Base-by-base conservation (phyloP, 1,140 invertebrate species). In the Neuroterus valhalla region DNA sequence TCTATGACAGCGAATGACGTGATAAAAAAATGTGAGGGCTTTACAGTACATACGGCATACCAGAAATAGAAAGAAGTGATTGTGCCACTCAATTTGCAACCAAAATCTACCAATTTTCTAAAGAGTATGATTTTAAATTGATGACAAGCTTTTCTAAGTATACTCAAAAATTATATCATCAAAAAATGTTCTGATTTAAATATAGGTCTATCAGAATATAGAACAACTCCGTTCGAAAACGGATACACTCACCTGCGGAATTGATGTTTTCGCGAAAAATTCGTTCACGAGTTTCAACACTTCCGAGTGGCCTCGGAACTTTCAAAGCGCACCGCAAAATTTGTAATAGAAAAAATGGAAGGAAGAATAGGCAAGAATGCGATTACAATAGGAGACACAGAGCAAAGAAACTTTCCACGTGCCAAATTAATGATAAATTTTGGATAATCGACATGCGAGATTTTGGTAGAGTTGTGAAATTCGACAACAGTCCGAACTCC, bases 11-110 rank as follows among this genome's bases (percentile, higher is more conserved):
- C 78, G 67, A 68, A 67, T 38, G 66, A 78, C 17, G 71, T 76
- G 3, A 85, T 84, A n/a, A 42, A 69, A 0, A 50, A 43, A 5
- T 84, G 78, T 50, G 81, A 82, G 31, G 72, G 52, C 66, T 72
- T n/a, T 86, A 85, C 66, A 67, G 72, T 15, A 46, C 82, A 48
- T 77, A 76, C 70, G 80, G 83, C 0, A 80, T 84, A 10, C 85
- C 80, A n/a, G 71, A 80, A 67, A 68, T 75, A 8, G 70, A 82
- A 21, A 48, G 70, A 38, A 68, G 78, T 68, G 74, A 79, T 23
- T 68, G 69, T 12, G 74, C 74, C 0, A 62, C 71, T 11, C 77
- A 78, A 66, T 78, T 78, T 44, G n/a, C n/a, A n/a, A n/a, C n/a
- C n/a, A n/a, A 17, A 74, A 82, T 86, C 74, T 31, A 67, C 45